Evolutionary conservation across 2,888 invertebrate genomes (phyloP), one percentile per base, ranked within the genome.

Genomic region (Clistopyga incitator): DNA sequence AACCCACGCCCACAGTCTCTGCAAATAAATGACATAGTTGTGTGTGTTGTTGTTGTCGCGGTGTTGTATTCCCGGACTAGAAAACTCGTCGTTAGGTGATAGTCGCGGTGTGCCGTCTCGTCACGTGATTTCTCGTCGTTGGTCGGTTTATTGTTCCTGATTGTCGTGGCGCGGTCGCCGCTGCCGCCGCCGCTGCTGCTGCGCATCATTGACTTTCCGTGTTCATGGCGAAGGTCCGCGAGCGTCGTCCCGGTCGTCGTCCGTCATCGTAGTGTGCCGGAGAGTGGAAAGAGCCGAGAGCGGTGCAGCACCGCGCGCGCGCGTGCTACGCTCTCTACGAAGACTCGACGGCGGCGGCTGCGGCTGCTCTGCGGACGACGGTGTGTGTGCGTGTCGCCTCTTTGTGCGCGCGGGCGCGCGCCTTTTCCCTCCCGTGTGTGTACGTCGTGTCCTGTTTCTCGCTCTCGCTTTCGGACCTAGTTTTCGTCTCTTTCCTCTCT

Each of bases 201-300:
- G 64, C 42, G 6, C 64, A 64, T 15, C 64, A 38, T 64, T 20
- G 64, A 64, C 64, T 64, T 38, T 42, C 38, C 59, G 59, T 64
- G 64, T 84, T 83, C 34, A 77, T 77, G 77, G 89, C 88, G 86
- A 89, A 82, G 86, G 80, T 86, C 87, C 88, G 86, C 87, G 86
- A 90, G 89, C 89, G 88, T 90, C 87, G 84, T 81, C 50, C 78
- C 87, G 85, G 89, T 89, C 89, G 88, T 90, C 87, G 84, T 81
- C 56, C 82, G 74, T 84, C 70, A 70, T 78, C 78, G 38, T 50
- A 56, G 45, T 70, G 84, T 84, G 82, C 80, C 84, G 71, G 78
- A 74, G 77, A 72, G 61, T 64, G 42, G 45, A 23, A 56, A 23
- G 54, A 54, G 20, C 54, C 54, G 54, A 20, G 23, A 23, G 56